A percentile compares a stretch with the other conserved stretches of the same genome.
Evolutionary conservation across 2,113 vertebrate genomes (phyloP).

Genomic region (Ondatra zibethicus): DNA sequence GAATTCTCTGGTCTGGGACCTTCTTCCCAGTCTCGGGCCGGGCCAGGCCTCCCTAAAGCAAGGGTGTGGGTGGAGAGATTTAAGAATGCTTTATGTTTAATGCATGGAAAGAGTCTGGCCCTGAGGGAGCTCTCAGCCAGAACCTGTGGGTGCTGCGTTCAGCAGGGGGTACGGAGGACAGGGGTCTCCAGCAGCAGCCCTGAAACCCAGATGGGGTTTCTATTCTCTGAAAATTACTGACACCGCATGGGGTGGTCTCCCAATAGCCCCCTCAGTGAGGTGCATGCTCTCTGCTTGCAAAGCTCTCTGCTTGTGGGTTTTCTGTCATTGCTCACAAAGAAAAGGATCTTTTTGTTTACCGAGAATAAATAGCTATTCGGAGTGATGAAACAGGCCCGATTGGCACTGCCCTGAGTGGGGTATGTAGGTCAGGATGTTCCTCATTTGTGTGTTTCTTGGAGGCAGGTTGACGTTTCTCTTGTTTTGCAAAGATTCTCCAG

Average conservation of each 20-base stretch:
- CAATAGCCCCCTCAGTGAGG: no score
- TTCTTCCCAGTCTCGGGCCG: neutral
- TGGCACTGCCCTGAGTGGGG: constrained; percentile 74
- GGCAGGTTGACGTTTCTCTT: constrained; percentile 74
- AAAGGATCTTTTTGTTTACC: constrained; percentile 34
- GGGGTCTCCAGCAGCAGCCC: neutral
- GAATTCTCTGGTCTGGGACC: neutral
- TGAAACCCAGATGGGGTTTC: neutral
- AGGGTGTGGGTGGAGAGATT: no score
- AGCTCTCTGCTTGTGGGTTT: constrained; percentile 2
- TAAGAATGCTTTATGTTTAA: neutral
- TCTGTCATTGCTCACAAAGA: constrained; percentile 1
- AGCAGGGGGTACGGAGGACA: no score
- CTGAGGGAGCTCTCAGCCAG: neutral
- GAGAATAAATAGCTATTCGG: constrained; percentile 68
- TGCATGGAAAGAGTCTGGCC: neutral
- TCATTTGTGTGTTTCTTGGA: constrained; percentile 79
- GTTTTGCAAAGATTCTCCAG: constrained; percentile 63
- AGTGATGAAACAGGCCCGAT: constrained; percentile 75
- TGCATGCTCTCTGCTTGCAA: neutral
- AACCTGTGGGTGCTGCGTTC: neutral
- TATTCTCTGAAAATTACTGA: neutral
- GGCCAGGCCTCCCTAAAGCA: neutral
- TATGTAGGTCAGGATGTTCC: constrained; percentile 83
- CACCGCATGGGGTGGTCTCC: neutral